These are phyloP conservation scores for Cephus rjabovi DNA, from an alignment of 2,888 invertebrate genomes.

Conservation along the genomic window DNA sequence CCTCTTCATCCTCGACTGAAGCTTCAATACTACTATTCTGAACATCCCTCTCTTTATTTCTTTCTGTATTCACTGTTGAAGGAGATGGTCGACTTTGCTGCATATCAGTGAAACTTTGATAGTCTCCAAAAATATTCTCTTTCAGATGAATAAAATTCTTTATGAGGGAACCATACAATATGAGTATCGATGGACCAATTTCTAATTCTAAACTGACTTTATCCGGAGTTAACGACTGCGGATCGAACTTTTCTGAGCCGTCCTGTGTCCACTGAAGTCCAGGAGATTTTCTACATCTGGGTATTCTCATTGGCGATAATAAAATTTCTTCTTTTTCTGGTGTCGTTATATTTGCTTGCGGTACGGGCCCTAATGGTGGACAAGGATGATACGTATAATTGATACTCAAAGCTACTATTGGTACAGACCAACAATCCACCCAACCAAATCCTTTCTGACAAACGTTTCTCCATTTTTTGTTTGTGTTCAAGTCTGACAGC, in stretches of 20 bases:
- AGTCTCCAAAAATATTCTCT: conserved; percentile 98
- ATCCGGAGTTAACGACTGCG: conserved; percentile 86
- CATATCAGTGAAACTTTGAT: conserved; percentile 95
- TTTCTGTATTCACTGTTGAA: conserved; percentile 58
- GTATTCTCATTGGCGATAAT: conserved; percentile 91
- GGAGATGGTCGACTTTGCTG: conserved; percentile 73
- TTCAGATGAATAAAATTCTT: conserved; percentile 90
- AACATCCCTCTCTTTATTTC: conserved; percentile 57
- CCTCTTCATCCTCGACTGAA: conserved; percentile 75
- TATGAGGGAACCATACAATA: conserved; percentile 92
- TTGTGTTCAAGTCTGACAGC: conserved; percentile 67
- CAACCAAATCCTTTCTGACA: conserved; percentile 83
- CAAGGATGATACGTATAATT: conserved; percentile 93
- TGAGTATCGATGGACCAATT: conserved; percentile 92
- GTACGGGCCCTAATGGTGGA: conserved; percentile 87
- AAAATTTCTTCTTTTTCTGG: conserved; percentile 95
- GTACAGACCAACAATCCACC: conserved; percentile 97
- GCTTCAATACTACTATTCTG: conserved; percentile 67
- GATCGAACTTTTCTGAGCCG: conserved; percentile 85
- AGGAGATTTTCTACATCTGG: conserved; percentile 79
- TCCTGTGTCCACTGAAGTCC: conserved; percentile 76
- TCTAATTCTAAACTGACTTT: conserved; percentile 92
- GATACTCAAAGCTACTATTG: conserved; percentile 92
- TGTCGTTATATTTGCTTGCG: conserved; percentile 92
- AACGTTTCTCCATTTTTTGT: conserved; percentile 84